These are phyloP conservation scores for Arothron firmamentum DNA, from an alignment of 2,113 vertebrate genomes.

Conservation along the genomic window DNA sequence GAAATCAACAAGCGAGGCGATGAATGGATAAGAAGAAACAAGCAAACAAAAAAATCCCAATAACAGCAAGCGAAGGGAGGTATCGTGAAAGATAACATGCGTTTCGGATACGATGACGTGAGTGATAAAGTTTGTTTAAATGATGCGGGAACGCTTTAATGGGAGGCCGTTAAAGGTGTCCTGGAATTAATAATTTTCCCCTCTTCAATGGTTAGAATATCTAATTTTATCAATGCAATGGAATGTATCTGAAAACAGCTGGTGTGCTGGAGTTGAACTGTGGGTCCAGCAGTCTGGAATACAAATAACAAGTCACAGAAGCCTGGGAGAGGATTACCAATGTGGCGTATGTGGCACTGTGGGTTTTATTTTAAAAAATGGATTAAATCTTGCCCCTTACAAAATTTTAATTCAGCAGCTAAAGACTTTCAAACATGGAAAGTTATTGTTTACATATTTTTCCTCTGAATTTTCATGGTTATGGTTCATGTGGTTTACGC, in stretches of 20 bases:
- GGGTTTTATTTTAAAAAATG: no score
- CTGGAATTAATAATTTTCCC: background rate
- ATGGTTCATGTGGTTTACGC: no score
- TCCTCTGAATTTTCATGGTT: no score
- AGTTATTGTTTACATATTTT: no score
- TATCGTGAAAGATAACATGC: slow-evolving; percentile 9
- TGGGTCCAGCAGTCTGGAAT: background rate
- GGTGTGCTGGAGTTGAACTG: background rate
- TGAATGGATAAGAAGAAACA: slow-evolving; percentile 50
- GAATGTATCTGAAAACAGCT: background rate
- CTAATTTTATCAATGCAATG: slow-evolving; percentile 3
- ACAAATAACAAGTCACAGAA: background rate
- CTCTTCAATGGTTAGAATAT: background rate
- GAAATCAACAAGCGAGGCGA: slow-evolving; percentile 22
- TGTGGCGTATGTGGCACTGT: no score
- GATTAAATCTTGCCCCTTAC: no score
- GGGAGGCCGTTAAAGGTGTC: slow-evolving; percentile 10
- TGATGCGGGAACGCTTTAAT: slow-evolving; percentile 18
- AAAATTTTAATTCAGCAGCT: no score
- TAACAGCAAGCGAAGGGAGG: slow-evolving; percentile 24
- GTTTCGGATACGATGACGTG: no score
- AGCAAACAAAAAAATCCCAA: slow-evolving; percentile 20
- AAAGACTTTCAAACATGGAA: no score
- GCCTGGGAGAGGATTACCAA: no score
- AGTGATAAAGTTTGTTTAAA: no score